These are phyloP conservation scores for Neosilurus mollespiculum DNA, from an alignment of 2,797 vertebrate species.

Conservation along the genomic window DNA sequence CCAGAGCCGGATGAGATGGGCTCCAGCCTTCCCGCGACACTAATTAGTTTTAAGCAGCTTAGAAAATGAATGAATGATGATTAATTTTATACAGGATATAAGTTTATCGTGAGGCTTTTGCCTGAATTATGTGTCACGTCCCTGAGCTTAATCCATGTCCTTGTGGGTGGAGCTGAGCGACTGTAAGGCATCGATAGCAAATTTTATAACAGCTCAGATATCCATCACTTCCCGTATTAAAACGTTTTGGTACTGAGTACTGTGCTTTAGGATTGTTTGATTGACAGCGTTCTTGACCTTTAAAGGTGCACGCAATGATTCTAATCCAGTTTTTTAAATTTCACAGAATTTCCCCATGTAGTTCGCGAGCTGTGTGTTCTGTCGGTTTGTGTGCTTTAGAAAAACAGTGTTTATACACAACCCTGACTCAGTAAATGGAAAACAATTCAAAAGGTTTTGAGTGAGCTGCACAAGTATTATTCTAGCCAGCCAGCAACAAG, in stretches of 20 bases:
- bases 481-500: no score
- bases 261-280: not conserved
- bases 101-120: constrained; percentile 10
- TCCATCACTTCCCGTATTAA: constrained; percentile 30
- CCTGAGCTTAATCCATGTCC: not conserved
- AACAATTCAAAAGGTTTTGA: no score
- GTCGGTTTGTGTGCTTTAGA: no score
- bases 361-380: no score
- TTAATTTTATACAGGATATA: constrained; percentile 27
- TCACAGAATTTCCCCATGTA: not conserved
- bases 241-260: not conserved
- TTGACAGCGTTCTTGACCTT: not conserved
- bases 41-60: no score
- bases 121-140: not conserved
- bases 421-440: no score
- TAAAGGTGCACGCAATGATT: not conserved
- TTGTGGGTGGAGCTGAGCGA: not conserved
- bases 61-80: no score
- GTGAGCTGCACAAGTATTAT: no score
- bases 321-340: no score
- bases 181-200: not conserved
- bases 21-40: no score
- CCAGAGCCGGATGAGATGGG: no score
- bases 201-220: constrained; percentile 20
- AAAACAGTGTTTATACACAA: no score